phyloP scores from a whole-genome alignment of 1,140 invertebrate species.

The Lordiphosa clarofinis region DNA sequence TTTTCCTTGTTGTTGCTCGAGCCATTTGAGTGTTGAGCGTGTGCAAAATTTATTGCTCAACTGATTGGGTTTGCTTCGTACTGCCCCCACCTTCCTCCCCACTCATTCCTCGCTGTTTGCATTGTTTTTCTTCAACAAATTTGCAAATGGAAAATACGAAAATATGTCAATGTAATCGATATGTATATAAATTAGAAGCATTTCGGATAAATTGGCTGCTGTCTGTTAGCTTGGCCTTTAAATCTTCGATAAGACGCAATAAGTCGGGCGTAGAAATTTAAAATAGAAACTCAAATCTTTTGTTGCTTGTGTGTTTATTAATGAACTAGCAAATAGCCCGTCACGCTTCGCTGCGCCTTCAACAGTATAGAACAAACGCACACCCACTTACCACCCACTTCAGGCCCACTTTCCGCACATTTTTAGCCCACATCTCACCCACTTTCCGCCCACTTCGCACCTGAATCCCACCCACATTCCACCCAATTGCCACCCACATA shows the following conservation, averaged over 20 bases:
- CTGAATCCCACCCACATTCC: too few relatives aligned
- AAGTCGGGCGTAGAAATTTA: constrained; percentile 7
- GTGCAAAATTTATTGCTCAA: constrained; percentile 46
- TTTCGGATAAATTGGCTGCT: constrained; percentile 23
- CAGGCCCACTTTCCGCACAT: too few relatives aligned
- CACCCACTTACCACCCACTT: too few relatives aligned
- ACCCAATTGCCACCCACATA: too few relatives aligned
- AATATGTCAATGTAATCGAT: constrained; percentile 41
- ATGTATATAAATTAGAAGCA: constrained; percentile 48
- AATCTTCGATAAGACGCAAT: constrained; percentile 21
- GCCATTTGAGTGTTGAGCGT: constrained; percentile 33
- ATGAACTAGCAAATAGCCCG: too few relatives aligned
- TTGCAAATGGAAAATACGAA: constrained; percentile 29
- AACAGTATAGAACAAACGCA: too few relatives aligned
- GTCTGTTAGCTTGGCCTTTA: constrained; percentile 4
- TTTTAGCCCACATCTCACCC: too few relatives aligned
- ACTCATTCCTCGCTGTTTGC: constrained; percentile 6
- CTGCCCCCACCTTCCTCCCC: not conserved
- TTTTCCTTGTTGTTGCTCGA: constrained; percentile 11
- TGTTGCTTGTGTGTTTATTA: too few relatives aligned
- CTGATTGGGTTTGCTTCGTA: constrained; percentile 41
- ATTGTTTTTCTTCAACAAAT: constrained; percentile 18
- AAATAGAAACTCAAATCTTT: constrained; percentile 2
- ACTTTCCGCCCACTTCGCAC: too few relatives aligned
- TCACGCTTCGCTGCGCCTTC: too few relatives aligned